phyloP scores from a whole-genome alignment of 2,113 vertebrate genomes.

The Mobula hypostoma region DNA sequence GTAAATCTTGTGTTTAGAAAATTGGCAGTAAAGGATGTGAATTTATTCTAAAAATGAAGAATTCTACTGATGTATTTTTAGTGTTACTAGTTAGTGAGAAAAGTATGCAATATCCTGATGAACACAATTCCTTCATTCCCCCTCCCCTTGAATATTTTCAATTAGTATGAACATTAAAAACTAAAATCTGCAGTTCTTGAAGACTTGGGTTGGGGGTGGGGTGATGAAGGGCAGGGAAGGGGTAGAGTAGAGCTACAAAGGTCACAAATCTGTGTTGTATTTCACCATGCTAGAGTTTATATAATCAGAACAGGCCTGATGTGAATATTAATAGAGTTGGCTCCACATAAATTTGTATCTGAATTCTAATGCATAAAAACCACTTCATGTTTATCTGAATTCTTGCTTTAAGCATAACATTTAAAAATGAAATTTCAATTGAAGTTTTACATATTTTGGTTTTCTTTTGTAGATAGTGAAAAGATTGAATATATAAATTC shows the following conservation, averaged over 20 bases:
- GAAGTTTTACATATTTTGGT: background rate
- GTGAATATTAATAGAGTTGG: background rate
- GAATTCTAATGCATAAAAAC: conserved; percentile 12
- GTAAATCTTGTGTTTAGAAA: background rate
- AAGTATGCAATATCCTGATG: background rate
- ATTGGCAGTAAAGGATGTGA: background rate
- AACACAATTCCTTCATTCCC: background rate
- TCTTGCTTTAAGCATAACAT: background rate
- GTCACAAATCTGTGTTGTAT: background rate
- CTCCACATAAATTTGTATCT: background rate
- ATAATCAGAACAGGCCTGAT: background rate
- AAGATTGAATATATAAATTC: background rate
- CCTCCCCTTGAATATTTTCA: too few species aligned
- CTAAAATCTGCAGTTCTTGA: background rate
- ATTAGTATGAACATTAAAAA: background rate
- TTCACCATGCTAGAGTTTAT: background rate
- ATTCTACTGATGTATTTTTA: background rate
- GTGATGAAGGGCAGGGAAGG: too few species aligned
- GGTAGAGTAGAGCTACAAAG: too few species aligned
- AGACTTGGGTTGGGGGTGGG: too few species aligned
- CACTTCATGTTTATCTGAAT: background rate
- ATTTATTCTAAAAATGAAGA: background rate
- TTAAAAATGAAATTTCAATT: background rate
- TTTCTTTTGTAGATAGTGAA: too few species aligned
- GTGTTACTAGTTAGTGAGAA: background rate